Percentiles rank a stretch among this genome's conserved stretches.
Evolutionary conservation across 2,888 invertebrate genomes (phyloP).

Genomic region (Hololepta plana): DNA sequence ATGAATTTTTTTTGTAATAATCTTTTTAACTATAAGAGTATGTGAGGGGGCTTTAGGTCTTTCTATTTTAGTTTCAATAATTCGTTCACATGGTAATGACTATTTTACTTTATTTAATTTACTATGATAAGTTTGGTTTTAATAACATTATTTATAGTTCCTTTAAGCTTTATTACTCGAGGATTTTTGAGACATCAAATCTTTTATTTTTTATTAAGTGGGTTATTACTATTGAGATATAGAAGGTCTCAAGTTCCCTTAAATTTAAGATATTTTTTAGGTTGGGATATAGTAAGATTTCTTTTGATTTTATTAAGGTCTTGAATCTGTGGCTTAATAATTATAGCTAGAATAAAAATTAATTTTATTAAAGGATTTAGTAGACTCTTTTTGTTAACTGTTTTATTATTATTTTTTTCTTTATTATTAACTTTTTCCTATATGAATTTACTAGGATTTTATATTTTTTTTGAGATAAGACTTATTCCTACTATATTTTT

Average conservation of each 20-base stretch:
- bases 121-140: slow-evolving; percentile 38
- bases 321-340: slow-evolving; percentile 40
- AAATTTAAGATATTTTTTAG: slow-evolving; percentile 29
- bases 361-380: slow-evolving; percentile 29
- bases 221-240: too few relatives aligned
- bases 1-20: slow-evolving; percentile 37
- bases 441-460: slow-evolving; percentile 44
- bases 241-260: too few relatives aligned
- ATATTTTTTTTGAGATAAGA: slow-evolving; percentile 51
- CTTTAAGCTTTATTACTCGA: slow-evolving; percentile 32
- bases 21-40: slow-evolving; percentile 42
- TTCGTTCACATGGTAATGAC: slow-evolving; percentile 45
- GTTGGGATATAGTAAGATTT: slow-evolving; percentile 34
- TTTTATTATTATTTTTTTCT: slow-evolving; percentile 33
- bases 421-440: slow-evolving; percentile 37
- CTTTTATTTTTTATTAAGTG: slow-evolving; percentile 32
- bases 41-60: slow-evolving; percentile 47
- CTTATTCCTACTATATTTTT: slow-evolving; percentile 48
- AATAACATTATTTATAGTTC: slow-evolving; percentile 30
- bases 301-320: slow-evolving; percentile 36
- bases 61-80: slow-evolving; percentile 36
- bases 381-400: slow-evolving; percentile 33
- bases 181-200: slow-evolving; percentile 35
- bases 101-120: slow-evolving; percentile 39
- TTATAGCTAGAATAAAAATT: slow-evolving; percentile 34